Evolutionary conservation across 2,888 invertebrate genomes (phyloP).

Genomic region (Nomada lathburiana): DNA sequence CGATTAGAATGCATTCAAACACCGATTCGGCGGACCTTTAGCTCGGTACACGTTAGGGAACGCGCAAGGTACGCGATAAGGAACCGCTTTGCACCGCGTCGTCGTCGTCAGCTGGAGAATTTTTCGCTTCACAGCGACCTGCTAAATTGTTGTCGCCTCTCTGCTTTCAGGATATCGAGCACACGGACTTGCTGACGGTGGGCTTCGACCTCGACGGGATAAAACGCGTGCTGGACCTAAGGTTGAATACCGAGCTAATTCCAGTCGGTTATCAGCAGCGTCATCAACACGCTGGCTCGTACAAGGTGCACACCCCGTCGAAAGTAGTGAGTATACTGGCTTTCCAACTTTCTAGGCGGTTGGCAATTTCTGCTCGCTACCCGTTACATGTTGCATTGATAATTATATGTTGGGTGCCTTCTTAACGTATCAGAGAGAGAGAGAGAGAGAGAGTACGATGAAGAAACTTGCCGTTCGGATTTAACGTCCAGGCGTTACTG

Average conservation of each 20-base stretch:
- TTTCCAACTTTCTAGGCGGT: background rate
- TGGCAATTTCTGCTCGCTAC: too few relatives aligned
- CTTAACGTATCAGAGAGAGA: too few relatives aligned
- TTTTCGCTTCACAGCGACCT: background rate
- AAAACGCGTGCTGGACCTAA: slow-evolving; percentile 89
- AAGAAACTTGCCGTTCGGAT: background rate
- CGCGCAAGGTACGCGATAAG: slow-evolving; percentile 6
- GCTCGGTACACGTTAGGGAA: background rate
- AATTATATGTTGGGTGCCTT: too few relatives aligned
- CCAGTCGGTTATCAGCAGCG: slow-evolving; percentile 88
- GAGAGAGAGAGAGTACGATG: too few relatives aligned
- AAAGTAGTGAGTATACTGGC: slow-evolving; percentile 81
- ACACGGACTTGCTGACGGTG: slow-evolving; percentile 87
- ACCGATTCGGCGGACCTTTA: slow-evolving; percentile 13
- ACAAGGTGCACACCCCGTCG: slow-evolving; percentile 83
- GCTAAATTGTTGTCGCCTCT: too few relatives aligned
- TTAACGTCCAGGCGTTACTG: background rate
- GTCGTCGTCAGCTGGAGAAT: background rate
- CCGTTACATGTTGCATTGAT: too few relatives aligned
- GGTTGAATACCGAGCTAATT: slow-evolving; percentile 90
- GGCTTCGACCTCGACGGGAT: slow-evolving; percentile 89
- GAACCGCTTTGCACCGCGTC: background rate
- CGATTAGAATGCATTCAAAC: slow-evolving; percentile 36
- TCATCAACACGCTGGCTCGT: slow-evolving; percentile 84
- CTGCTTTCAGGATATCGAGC: slow-evolving; percentile 84